Evolutionary conservation across 2,113 vertebrate species (phyloP).

Genomic region (Microcebus tavaratra): DNA sequence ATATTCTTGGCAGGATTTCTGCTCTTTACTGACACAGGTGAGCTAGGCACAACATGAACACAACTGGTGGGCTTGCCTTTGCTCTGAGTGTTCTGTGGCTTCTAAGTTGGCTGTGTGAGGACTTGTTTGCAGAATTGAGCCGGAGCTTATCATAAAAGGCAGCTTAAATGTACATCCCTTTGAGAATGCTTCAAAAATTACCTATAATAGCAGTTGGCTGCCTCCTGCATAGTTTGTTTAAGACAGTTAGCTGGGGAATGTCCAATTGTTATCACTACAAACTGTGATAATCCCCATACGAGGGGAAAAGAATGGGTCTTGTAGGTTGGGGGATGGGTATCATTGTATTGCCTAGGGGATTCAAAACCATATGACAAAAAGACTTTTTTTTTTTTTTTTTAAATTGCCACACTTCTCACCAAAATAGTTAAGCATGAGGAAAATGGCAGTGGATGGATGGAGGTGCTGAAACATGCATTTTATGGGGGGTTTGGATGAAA

Average conservation of each 20-base stretch:
- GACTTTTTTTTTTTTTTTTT: conserved; percentile 59
- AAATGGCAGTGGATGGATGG: background rate
- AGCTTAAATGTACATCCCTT: conserved; percentile 55
- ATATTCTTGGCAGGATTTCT: conserved; percentile 53
- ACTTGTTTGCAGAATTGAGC: conserved; percentile 64
- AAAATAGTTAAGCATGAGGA: background rate
- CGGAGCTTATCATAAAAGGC: conserved; percentile 52
- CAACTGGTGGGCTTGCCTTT: background rate
- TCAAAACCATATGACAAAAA: background rate
- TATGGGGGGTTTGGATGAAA: background rate
- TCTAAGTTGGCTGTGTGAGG: conserved; percentile 41
- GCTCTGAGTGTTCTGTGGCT: background rate
- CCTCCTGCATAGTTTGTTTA: conserved; percentile 52
- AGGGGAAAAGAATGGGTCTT: background rate
- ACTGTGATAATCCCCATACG: conserved; percentile 14
- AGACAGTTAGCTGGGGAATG: conserved; percentile 52
- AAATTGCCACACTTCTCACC: background rate
- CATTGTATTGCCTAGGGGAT: background rate
- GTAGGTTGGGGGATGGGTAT: background rate
- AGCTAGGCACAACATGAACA: background rate
- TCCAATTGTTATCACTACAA: conserved; percentile 52
- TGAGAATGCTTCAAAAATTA: conserved; percentile 55
- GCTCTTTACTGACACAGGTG: background rate
- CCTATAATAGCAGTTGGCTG: conserved; percentile 47
- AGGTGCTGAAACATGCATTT: background rate